Base-by-base conservation (phyloP, 2,888 invertebrate genomes). In the Elegia similella region DNA sequence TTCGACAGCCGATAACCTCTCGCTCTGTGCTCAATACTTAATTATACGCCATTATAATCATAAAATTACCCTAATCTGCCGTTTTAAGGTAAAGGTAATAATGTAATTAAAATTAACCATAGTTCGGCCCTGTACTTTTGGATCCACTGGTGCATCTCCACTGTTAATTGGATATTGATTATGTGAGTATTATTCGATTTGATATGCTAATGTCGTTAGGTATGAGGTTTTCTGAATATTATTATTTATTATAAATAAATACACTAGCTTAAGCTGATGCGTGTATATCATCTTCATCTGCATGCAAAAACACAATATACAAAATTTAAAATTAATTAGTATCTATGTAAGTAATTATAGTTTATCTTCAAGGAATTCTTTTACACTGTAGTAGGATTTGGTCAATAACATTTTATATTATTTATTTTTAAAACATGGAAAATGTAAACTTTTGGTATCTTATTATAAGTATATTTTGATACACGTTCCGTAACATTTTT, bases 1-100 rank as follows among this genome's bases (percentile, higher is more conserved):
- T 56, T 59, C 23, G 43, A 10, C 10, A 30, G 34, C 34, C 48
- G 56, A 42, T 59, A 56, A 50, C 3, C 46, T 10, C 8, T 8
- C 12, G 38, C 3, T n/a, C 38, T 46, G 23, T 12, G 7, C 23
- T 23, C 12, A 15, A 42, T 44, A 15, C 8, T 30, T 44, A 55
- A 55, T 55, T 55, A 44, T 44, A 44, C 32, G 54, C 16, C 29
- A 32, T 15, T 54, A 43, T 15, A 15, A 50, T 30, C 34, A 32
- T 15, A 12, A 34, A 32, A 34, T 34, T 50, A 50, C 10, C 2
- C 16, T 6, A 8, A 17, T 15, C 6, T 50, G 12, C 17, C 50
- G 32, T 12, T 38, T 50, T 50, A 16, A 50, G 50, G 50, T 50
- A 50, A 34, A 50, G 50, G 50, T 50, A 50, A 50, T 17, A 12